These are phyloP conservation scores for Orthonychiurus folsomi DNA, from an alignment of 2,888 invertebrate genomes.

Conservation along the genomic window DNA sequence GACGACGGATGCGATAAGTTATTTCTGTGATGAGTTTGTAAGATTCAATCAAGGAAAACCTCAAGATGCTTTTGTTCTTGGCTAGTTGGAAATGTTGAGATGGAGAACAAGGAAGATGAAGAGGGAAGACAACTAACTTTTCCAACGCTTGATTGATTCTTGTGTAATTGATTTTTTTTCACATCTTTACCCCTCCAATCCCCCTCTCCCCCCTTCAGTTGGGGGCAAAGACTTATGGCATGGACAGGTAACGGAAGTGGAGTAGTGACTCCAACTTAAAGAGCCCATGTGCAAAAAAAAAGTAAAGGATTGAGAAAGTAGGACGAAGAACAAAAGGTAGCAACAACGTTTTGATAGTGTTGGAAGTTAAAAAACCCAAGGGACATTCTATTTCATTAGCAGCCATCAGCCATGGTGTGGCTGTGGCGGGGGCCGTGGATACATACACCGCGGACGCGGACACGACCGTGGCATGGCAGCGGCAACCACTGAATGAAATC, in stretches of 20 bases:
- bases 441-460: no score
- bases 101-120: neutral
- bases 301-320: neutral
- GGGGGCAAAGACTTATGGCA: no score
- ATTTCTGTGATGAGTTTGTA: neutral
- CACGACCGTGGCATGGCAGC: no score
- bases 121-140: constrained; percentile 15
- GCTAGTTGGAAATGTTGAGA: neutral
- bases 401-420: neutral
- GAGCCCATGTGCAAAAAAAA: neutral
- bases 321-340: neutral
- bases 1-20: neutral
- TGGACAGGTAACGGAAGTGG: no score
- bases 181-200: neutral
- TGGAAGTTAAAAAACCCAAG: neutral
- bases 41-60: constrained; percentile 1
- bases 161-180: constrained; percentile 37
- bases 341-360: no score
- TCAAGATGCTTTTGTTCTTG: neutral
- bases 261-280: no score
- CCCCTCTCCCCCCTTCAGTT: neutral
- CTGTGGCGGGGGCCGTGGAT: neutral
- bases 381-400: neutral
- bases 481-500: no score
- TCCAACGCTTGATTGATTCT: constrained; percentile 39